Conservation (phyloP, 2,113 vertebrate species). For the Corythaixoides concolor region DNA sequence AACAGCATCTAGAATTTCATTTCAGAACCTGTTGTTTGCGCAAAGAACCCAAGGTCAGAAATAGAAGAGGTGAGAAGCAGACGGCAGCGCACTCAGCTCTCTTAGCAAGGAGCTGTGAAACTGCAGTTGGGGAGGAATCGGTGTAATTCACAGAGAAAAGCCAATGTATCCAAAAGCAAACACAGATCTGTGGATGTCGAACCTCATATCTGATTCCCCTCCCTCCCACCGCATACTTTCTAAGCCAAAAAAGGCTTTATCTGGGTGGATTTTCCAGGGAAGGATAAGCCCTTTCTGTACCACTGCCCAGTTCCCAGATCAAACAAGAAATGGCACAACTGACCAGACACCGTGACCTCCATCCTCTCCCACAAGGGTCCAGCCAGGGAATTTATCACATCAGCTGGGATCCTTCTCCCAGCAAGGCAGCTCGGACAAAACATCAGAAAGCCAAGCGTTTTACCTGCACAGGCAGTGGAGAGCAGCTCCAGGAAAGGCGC, state of each 20-base stretch:
- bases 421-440: accelerated
- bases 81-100: neutral
- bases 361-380: neutral
- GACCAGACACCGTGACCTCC: neutral
- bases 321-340: accelerated
- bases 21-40: neutral
- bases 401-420: neutral
- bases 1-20: neutral
- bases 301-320: neutral
- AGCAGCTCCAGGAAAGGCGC: neutral
- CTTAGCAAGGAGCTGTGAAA: neutral
- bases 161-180: neutral
- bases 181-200: neutral
- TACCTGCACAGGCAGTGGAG: neutral
- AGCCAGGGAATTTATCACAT: neutral
- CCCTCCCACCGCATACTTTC: neutral
- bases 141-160: neutral
- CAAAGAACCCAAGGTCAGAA: neutral
- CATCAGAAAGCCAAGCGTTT: accelerated
- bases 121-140: neutral
- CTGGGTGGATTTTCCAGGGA: neutral
- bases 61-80: neutral
- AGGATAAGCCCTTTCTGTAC: neutral
- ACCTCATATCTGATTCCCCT: neutral
- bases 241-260: neutral